Conservation (phyloP, 2,888 invertebrate genomes). For the Cheilosia grossa region DNA sequence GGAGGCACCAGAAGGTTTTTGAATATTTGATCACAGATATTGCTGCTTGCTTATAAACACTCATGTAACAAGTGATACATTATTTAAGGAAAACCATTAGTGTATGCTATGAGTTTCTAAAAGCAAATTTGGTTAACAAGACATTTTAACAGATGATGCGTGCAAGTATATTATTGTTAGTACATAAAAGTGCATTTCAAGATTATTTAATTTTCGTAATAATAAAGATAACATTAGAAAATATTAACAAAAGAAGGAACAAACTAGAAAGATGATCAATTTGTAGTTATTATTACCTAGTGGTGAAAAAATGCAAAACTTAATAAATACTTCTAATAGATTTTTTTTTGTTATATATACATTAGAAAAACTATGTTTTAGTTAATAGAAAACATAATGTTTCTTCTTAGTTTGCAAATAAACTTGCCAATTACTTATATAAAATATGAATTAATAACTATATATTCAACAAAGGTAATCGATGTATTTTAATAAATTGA, state of each 20-base stretch:
- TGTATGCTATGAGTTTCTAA: too few species aligned
- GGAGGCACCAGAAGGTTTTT: too few species aligned
- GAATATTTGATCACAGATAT: too few species aligned
- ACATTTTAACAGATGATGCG: slow-evolving; percentile 2
- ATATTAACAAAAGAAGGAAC: background rate
- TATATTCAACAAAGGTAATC: background rate
- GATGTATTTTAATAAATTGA: slow-evolving; percentile 24
- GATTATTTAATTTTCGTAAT: slow-evolving; percentile 4
- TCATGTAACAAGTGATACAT: too few species aligned
- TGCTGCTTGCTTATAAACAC: too few species aligned
- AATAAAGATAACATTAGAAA: slow-evolving; percentile 9
- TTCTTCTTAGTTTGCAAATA: slow-evolving; percentile 25
- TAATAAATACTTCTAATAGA: slow-evolving; percentile 8
- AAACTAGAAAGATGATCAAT: slow-evolving; percentile 8
- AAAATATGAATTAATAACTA: background rate
- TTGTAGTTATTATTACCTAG: slow-evolving; percentile 23
- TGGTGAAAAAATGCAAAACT: slow-evolving; percentile 6
- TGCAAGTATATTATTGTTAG: background rate
- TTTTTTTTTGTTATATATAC: slow-evolving; percentile 19
- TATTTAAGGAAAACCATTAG: too few species aligned
- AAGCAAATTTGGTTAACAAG: background rate
- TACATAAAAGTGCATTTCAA: background rate
- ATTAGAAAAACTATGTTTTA: slow-evolving; percentile 29
- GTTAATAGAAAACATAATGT: slow-evolving; percentile 19
- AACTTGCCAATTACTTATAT: background rate